phyloP scores from a whole-genome alignment of 2,888 invertebrate genomes.

The Pammene aurita region DNA sequence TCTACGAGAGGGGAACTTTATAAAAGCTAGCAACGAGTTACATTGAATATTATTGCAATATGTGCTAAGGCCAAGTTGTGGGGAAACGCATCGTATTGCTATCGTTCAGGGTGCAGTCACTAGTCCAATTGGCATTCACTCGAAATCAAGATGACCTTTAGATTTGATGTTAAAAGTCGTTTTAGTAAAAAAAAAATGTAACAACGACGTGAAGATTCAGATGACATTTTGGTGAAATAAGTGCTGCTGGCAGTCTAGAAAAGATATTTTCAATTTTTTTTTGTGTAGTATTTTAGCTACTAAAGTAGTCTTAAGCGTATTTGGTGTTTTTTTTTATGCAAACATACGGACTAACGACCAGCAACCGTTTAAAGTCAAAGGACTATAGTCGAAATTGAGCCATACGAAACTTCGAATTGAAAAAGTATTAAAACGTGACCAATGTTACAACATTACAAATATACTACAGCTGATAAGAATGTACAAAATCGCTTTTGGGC shows the following conservation, averaged over 20 bases:
- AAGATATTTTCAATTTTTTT: too few species aligned
- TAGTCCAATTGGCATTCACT: constrained; percentile 12
- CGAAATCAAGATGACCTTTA: not conserved
- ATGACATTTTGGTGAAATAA: too few species aligned
- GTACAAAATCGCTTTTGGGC: not conserved
- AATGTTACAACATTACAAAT: constrained; percentile 1
- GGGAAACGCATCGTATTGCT: constrained; percentile 23
- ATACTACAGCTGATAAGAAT: not conserved
- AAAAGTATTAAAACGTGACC: not conserved
- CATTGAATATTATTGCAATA: constrained; percentile 61
- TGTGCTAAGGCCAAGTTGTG: constrained; percentile 52
- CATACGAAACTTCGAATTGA: not conserved
- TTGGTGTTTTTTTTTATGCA: not conserved
- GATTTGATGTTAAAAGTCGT: not conserved
- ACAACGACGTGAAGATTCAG: too few species aligned
- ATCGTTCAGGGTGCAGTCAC: constrained; percentile 1
- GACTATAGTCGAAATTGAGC: constrained; percentile 13
- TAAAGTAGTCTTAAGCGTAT: too few species aligned
- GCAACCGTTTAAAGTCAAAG: not conserved
- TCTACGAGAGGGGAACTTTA: constrained; percentile 70
- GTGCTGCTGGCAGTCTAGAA: too few species aligned
- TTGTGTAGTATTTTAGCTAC: too few species aligned
- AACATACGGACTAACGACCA: constrained; percentile 3
- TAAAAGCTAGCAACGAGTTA: constrained; percentile 72
- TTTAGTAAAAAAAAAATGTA: not conserved